These are phyloP conservation scores for Chionodraco myersi DNA, from an alignment of 2,113 vertebrate species.

Conservation along the genomic window DNA sequence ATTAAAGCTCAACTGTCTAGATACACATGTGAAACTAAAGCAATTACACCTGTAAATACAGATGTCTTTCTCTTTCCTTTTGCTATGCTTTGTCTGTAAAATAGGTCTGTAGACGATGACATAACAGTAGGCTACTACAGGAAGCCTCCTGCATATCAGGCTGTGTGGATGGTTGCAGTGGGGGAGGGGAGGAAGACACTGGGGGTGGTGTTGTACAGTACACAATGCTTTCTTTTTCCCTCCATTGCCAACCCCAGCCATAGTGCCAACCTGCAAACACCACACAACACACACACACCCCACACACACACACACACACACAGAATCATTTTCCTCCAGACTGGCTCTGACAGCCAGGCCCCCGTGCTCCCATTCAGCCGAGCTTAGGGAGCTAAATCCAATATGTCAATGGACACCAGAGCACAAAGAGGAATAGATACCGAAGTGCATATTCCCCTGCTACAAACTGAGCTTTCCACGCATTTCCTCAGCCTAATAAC, in stretches of 20 bases:
- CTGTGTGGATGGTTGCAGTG: constrained; percentile 43
- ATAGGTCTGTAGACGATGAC: constrained; percentile 74
- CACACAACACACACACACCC: constrained; percentile 21
- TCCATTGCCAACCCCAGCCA: constrained; percentile 19
- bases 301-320: constrained; percentile 4
- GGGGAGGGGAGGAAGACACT: constrained; percentile 59
- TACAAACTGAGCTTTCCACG: constrained; percentile 53
- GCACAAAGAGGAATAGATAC: constrained; percentile 55
- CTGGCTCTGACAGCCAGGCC: constrained; percentile 7
- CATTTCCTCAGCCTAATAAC: constrained; percentile 65
- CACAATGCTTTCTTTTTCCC: constrained; percentile 59
- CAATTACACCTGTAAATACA: constrained; percentile 31
- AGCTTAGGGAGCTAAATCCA: constrained; percentile 54
- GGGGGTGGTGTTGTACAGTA: constrained; percentile 71
- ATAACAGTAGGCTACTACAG: constrained; percentile 72
- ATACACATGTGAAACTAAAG: constrained; percentile 3
- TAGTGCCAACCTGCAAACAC: too few relatives aligned
- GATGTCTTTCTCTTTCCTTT: constrained; percentile 17
- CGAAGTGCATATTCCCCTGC: constrained; percentile 68
- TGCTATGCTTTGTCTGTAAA: constrained; percentile 67
- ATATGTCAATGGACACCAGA: constrained; percentile 59
- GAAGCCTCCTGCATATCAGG: constrained; percentile 66
- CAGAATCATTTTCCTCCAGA: constrained; percentile 40
- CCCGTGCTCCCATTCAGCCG: constrained; percentile 41
- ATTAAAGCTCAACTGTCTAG: neutral